phyloP scores from a whole-genome alignment of 1,140 invertebrate species.

The Druon quercuslanigerum region DNA sequence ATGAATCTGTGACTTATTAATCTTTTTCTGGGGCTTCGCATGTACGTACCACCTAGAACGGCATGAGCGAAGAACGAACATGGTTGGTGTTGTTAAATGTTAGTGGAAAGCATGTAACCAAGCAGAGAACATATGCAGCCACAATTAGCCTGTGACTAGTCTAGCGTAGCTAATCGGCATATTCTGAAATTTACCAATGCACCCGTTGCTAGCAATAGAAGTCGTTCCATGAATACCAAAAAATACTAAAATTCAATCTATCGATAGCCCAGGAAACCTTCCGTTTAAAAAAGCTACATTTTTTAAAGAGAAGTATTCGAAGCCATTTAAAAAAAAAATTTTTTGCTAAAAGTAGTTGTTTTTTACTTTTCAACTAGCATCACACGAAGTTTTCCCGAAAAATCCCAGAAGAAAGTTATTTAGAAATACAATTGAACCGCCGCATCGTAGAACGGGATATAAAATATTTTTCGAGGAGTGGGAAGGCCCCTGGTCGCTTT shows the following conservation, averaged over 20 bases:
- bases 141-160: slow-evolving; percentile 66
- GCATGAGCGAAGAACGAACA: slow-evolving; percentile 67
- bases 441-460: no score
- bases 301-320: neutral
- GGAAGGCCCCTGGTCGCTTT: no score
- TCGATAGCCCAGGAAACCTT: slow-evolving; percentile 27
- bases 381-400: neutral
- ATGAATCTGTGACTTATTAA: slow-evolving; percentile 12
- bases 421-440: neutral
- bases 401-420: neutral
- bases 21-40: slow-evolving; percentile 54
- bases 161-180: slow-evolving; percentile 56
- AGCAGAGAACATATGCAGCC: slow-evolving; percentile 71
- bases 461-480: no score
- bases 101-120: slow-evolving; percentile 72
- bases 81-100: slow-evolving; percentile 69
- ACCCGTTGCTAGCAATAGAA: slow-evolving; percentile 48
- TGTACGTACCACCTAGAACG: slow-evolving; percentile 70
- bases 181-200: slow-evolving; percentile 46
- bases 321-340: neutral
- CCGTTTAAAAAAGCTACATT: neutral
- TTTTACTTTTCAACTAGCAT: neutral
- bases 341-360: neutral
- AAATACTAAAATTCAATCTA: slow-evolving; percentile 23
- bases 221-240: slow-evolving; percentile 24